These are phyloP conservation scores for Pipistrellus pygmaeus DNA, from an alignment of 2,797 vertebrate genomes.

Conservation along the genomic window DNA sequence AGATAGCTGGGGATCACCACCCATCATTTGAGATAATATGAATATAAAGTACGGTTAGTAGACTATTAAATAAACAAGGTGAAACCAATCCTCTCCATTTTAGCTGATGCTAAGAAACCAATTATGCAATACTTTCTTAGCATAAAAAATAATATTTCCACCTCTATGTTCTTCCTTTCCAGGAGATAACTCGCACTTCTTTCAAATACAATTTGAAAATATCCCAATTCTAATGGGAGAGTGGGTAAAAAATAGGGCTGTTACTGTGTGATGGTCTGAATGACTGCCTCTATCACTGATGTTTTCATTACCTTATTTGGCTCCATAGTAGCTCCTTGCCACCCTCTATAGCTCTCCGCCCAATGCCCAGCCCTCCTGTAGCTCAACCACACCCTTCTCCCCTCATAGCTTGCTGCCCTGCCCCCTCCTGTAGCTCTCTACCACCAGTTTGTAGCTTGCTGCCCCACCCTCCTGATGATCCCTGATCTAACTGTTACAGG, in stretches of 20 bases:
- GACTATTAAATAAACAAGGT: constrained; percentile 19
- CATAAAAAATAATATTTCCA: constrained; percentile 50
- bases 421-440: too few relatives aligned
- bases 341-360: too few relatives aligned
- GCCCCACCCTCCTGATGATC: too few relatives aligned
- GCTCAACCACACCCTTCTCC: too few relatives aligned
- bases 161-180: neutral
- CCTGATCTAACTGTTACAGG: too few relatives aligned
- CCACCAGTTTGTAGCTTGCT: too few relatives aligned
- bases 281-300: neutral
- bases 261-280: neutral
- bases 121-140: neutral
- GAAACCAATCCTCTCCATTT: constrained; percentile 50
- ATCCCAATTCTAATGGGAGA: neutral
- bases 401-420: too few relatives aligned
- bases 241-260: neutral
- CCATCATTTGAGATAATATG: neutral
- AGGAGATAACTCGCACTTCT: neutral
- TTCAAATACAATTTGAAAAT: constrained; percentile 10
- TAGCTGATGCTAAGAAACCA: constrained; percentile 44
- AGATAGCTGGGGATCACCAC: neutral
- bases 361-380: too few relatives aligned
- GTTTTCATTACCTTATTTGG: neutral
- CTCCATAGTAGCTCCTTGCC: too few relatives aligned
- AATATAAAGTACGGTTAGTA: neutral